These are phyloP conservation scores for Chiropotes sagulatus DNA, from an alignment of 2,797 vertebrate genomes.

Conservation along the genomic window DNA sequence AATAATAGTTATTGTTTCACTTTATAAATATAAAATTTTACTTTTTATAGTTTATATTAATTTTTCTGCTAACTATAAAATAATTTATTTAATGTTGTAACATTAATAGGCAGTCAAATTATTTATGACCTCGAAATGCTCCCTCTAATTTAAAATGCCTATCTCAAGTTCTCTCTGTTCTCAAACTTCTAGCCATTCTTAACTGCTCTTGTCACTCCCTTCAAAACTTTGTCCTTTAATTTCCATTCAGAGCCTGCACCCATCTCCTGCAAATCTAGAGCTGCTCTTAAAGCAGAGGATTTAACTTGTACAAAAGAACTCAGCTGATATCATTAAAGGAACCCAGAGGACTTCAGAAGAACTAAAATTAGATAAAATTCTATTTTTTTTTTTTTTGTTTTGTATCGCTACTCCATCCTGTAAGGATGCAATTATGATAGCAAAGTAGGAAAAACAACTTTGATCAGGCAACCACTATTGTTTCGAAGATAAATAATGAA, in stretches of 20 bases:
- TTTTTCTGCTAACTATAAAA: background rate
- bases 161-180: background rate
- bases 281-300: background rate
- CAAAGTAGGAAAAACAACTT: background rate
- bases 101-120: background rate
- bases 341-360: background rate
- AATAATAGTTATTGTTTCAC: background rate
- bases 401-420: background rate
- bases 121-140: background rate
- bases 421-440: background rate
- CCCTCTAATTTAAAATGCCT: background rate
- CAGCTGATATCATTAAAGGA: background rate
- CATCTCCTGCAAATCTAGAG: background rate
- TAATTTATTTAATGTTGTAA: background rate
- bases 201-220: background rate
- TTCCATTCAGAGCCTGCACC: background rate
- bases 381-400: background rate
- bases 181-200: background rate
- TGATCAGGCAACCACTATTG: background rate
- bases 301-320: background rate
- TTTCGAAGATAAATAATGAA: slow-evolving; percentile 13
- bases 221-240: background rate
- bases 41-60: background rate
- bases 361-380: slow-evolving; percentile 32
- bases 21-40: background rate